Base-by-base conservation (phyloP, 2,888 invertebrate species). In the Silvanus unidentatus region DNA sequence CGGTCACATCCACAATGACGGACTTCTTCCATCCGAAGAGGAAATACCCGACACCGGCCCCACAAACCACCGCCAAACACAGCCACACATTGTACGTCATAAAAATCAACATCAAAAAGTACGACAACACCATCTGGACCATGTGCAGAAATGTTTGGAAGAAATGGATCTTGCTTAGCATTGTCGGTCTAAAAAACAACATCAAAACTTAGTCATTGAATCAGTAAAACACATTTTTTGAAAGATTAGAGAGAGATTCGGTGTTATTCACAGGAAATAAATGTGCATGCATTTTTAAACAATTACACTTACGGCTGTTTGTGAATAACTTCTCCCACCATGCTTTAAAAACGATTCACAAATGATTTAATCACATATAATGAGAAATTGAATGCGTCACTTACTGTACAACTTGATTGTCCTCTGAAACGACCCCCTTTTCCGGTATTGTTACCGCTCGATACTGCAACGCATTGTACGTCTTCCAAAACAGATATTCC, bases 61-160 rank as follows among this genome's bases (percentile, higher is more conserved):
- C 96, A 8, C 89, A 66, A 1, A 93, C 86, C 1, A 95, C 89
- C 1, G 93, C 90, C 39, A 90, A 69, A 69, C 94, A 94, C 47
- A 97, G 77, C 91, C 93, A 96, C 12, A 86, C 84, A 68, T 96
- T 96, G 79, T 92, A 96, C 1, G 95, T 95, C 96, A 96, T 96
- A 70, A 96, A 95, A 58, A 95, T 89, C 69, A 96, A 75, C 96
- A 96, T 96, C 40, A 96, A 78, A 73, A 94, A 85, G 73, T 96
- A 95, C 57, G 93, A 91, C 50, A 95, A 76, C 45, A 91, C 79
- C 64, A 96, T 89, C 74, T 95, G 95, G 13, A 95, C 64, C 50
- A 93, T 84, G 68, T 96, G 95, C 12, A 96, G 79, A 39, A 84
- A 72, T 11, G 95, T 94, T 73, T 96, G 95, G 71, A 86, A 83